Evolutionary conservation across 2,113 vertebrate species (phyloP).

Genomic region (Sminthopsis crassicaudata): DNA sequence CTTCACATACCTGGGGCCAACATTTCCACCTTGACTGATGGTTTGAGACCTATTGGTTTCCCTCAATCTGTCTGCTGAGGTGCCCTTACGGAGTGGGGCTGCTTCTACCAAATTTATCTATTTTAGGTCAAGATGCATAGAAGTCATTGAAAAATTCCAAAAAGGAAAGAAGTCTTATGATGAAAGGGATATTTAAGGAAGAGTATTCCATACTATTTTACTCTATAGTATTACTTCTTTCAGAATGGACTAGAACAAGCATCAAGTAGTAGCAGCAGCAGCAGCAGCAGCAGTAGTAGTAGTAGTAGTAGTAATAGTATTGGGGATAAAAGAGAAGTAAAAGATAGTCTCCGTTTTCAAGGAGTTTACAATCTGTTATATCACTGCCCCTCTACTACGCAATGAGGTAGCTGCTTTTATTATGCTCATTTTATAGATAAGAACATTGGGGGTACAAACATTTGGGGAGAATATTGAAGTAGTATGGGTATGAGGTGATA

Average conservation of each 20-base stretch:
- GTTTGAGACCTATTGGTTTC: no score
- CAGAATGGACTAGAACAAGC: not conserved
- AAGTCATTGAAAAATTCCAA: not conserved
- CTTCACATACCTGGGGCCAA: no score
- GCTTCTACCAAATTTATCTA: not conserved
- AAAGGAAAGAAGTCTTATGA: not conserved
- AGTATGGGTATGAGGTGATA: not conserved
- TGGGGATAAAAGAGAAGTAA: not conserved
- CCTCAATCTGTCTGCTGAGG: no score
- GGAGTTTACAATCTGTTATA: not conserved
- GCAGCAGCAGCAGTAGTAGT: no score
- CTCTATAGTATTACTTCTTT: no score
- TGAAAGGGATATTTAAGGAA: not conserved
- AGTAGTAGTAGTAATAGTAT: no score
- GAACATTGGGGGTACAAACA: not conserved
- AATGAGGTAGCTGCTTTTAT: not conserved
- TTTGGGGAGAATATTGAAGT: not conserved
- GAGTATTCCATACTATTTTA: not conserved
- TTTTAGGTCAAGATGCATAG: not conserved
- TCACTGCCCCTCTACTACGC: not conserved
- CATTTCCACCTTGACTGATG: no score
- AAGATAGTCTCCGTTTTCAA: not conserved
- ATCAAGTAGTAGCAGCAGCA: not conserved
- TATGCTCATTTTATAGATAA: not conserved
- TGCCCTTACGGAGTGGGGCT: no score